Evolutionary conservation across 2,888 invertebrate genomes (phyloP).

Genomic region (Idaea biselata): DNA sequence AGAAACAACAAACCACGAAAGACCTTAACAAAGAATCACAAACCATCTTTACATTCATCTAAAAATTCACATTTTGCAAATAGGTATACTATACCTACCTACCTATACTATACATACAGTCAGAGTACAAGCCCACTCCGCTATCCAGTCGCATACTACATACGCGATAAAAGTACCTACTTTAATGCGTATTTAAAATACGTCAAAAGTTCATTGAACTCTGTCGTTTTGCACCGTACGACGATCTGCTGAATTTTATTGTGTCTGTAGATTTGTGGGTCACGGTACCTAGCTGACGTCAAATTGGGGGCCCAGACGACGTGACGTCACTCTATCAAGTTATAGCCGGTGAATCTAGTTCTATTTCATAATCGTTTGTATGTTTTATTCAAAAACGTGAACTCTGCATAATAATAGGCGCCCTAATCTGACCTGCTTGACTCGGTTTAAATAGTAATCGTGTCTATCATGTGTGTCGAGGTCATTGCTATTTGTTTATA

Average conservation of each 20-base stretch:
- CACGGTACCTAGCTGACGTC: slow-evolving; percentile 72
- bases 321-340: slow-evolving; percentile 71
- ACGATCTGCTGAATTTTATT: slow-evolving; percentile 71
- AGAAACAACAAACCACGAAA: slow-evolving; percentile 6
- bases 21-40: slow-evolving; percentile 61
- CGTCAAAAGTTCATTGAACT: slow-evolving; percentile 78
- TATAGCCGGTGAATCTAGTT: slow-evolving; percentile 71
- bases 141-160: slow-evolving; percentile 55
- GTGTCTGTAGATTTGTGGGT: slow-evolving; percentile 80
- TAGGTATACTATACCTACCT: slow-evolving; percentile 35
- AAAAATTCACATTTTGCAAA: slow-evolving; percentile 75
- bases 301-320: slow-evolving; percentile 68
- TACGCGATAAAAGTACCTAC: slow-evolving; percentile 6
- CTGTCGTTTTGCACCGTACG: slow-evolving; percentile 68
- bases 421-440: slow-evolving; percentile 73
- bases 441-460: slow-evolving; percentile 60
- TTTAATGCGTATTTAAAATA: slow-evolving; percentile 75
- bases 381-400: slow-evolving; percentile 60
- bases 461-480: slow-evolving; percentile 72
- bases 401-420: slow-evolving; percentile 63
- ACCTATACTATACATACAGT: background rate
- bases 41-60: slow-evolving; percentile 66
- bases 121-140: slow-evolving; percentile 55
- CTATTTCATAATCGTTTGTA: slow-evolving; percentile 49
- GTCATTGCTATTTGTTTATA: slow-evolving; percentile 74